Base-by-base conservation (phyloP, 64 coral and sea anemone species). In the Montipora foliosa region DNA sequence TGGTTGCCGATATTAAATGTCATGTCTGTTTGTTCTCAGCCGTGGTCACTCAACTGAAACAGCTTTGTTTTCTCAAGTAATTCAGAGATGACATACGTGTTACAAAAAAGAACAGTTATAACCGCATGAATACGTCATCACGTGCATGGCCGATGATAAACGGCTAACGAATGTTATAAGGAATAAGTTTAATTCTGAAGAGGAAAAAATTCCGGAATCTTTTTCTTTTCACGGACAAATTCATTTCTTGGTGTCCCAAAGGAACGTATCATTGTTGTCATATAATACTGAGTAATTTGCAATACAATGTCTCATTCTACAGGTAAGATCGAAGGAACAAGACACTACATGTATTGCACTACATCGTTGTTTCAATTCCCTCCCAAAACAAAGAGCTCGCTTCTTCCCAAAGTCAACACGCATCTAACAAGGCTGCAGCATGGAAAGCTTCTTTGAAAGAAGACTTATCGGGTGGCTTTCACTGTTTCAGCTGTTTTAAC, bases 41-140 rank as follows among this genome's bases (percentile, higher is more conserved):
- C 67, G 46, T 71, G 82, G 45, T 86, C 82, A 86, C 6, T 86
- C 82, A 86, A 21, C 16, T 70, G 44, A 22, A 72, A 86, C 82
- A 71, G 64, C 82, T 86, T 86, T 86, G 82, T 86, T 48, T 84
- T 70, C 76, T 50, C 44, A 21, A 71, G 71, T 64, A 86, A 86
- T 86, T 71, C 64, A 86, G 59, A 86, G 82, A 86, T 86, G 82
- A 49, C 82, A 86, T 71, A 44, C 37, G 44, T 86, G 66, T 86
- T 86, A 71, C 16, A 49, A 86, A 67, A 48, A 37, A 72, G n/a
- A 51, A 72, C 68, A 3, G 6, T 71, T 48, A 22, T 47, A 46
- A 86, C 45, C 45, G 44, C 6, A 2, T 7, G 3, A n/a, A 13
- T 17, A 47, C 1, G 47, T 47, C 82, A 47, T 50, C 24, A 49